phyloP scores from a whole-genome alignment of 2,797 vertebrate species.

The Sphenodon punctatus region DNA sequence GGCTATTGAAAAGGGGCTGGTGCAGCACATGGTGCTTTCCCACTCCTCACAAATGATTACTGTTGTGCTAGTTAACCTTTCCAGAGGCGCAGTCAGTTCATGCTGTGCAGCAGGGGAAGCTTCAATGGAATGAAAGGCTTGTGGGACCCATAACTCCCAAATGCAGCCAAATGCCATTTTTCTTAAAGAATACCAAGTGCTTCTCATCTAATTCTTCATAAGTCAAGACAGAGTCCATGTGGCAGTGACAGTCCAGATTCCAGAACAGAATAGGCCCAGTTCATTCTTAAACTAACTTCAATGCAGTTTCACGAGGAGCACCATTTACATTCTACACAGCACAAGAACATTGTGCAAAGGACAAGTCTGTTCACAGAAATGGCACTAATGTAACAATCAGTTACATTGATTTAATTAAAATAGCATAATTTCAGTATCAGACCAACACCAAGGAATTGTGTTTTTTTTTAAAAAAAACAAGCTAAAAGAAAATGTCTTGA shows the following conservation, averaged over 20 bases:
- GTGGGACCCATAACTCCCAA: slow-evolving; percentile 72
- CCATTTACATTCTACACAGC: background rate
- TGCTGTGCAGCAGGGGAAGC: slow-evolving; percentile 82
- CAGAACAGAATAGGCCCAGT: slow-evolving; percentile 36
- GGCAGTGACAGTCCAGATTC: slow-evolving; percentile 71
- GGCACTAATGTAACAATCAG: background rate
- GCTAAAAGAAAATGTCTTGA: slow-evolving; percentile 7
- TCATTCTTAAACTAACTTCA: background rate
- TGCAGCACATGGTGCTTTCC: slow-evolving; percentile 95
- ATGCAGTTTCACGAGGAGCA: background rate
- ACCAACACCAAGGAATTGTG: background rate
- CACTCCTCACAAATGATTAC: slow-evolving; percentile 94
- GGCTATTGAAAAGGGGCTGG: slow-evolving; percentile 72
- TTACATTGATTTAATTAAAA: too few species aligned
- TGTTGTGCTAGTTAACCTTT: slow-evolving; percentile 93
- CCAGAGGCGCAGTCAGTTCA: slow-evolving; percentile 80
- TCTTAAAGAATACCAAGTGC: slow-evolving; percentile 56
- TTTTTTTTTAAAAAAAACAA: too few species aligned
- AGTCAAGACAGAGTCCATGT: slow-evolving; percentile 66
- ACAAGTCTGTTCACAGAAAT: background rate
- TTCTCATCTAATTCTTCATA: slow-evolving; percentile 26
- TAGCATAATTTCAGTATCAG: too few species aligned
- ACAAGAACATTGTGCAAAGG: background rate
- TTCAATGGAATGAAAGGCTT: slow-evolving; percentile 79
- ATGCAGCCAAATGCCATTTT: slow-evolving; percentile 26